Conservation (phyloP, 2,113 vertebrate genomes). For the Burhinus oedicnemus region DNA sequence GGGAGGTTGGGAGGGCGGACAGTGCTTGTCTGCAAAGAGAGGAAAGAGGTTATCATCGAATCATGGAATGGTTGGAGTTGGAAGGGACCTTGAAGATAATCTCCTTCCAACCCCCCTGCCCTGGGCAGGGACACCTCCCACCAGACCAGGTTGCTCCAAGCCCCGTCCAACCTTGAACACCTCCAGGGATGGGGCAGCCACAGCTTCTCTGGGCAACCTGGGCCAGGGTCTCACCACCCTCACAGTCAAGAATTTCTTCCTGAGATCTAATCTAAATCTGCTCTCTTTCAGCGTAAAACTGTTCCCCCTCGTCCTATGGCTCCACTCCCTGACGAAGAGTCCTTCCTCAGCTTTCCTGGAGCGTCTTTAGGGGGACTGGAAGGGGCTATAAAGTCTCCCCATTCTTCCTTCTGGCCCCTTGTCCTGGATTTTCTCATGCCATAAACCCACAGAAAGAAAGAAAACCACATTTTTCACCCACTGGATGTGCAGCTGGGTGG, state of each 20-base stretch:
- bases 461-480: fast-evolving
- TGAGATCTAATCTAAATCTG: too few species aligned
- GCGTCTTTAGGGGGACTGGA: background rate
- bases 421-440: too few species aligned
- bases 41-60: background rate
- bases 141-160: background rate
- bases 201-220: background rate
- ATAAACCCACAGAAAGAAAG: background rate
- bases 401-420: background rate
- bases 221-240: too few species aligned
- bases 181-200: background rate
- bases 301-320: too few species aligned
- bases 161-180: background rate
- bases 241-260: too few species aligned
- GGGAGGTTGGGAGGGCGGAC: background rate
- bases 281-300: too few species aligned
- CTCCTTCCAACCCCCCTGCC: background rate
- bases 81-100: background rate
- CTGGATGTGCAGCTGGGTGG: background rate
- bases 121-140: background rate
- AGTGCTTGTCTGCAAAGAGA: fast-evolving
- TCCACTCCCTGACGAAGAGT: too few species aligned
- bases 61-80: background rate
- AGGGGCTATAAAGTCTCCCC: background rate
- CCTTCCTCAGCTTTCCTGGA: too few species aligned